Base-by-base conservation (phyloP, 2,113 vertebrate genomes). In the Syngnathus floridae region DNA sequence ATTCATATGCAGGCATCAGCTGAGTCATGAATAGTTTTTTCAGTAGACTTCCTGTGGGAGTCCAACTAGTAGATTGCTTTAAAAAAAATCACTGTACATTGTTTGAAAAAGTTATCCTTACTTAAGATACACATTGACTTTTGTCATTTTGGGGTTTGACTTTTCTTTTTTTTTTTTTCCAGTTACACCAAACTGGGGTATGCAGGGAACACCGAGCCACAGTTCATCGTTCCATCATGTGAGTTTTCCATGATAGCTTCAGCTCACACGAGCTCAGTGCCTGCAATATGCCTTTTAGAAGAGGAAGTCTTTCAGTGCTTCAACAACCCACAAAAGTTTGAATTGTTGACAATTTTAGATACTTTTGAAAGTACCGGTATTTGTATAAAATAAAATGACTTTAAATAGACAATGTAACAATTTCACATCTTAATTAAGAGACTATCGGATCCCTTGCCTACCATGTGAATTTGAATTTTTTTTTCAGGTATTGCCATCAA, bases 161-260 rank as follows among this genome's bases (percentile, higher is more conserved):
- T 57, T 45, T 62, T n/a, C 16, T 0, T 9, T 75, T 81, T 58
- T 92, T 83, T 88, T 74, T 89, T 51, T 92, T 88, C 7, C 83
- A 98, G 96, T 65, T 98, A 99, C 81, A 99, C 96, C 75, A 99
- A 99, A 84, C 87, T 99, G 6, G 96, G 96, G 64, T 99, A 98
- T 90, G 96, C 96, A 41, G 96, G 96, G 80, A 98, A 99, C 87
- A 98, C 96, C 64, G 96, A 99, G 62, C 96, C 96, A 65, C 96
- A 99, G 89, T 99, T 99, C 89, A 98, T 99, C 82, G 93, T 99
- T 83, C 96, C 96, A 74, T 99, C 96, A 86, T 99, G 96, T 99
- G 88, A 98, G 96, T 81, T 65, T 78, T 21, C 76, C 22, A 17
- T 26, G 66, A 4, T 40, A 56, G 37, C 13, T 65, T 36, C n/a